Base-by-base conservation (phyloP, 1,140 invertebrate species). In the Cotesia glomerata region DNA sequence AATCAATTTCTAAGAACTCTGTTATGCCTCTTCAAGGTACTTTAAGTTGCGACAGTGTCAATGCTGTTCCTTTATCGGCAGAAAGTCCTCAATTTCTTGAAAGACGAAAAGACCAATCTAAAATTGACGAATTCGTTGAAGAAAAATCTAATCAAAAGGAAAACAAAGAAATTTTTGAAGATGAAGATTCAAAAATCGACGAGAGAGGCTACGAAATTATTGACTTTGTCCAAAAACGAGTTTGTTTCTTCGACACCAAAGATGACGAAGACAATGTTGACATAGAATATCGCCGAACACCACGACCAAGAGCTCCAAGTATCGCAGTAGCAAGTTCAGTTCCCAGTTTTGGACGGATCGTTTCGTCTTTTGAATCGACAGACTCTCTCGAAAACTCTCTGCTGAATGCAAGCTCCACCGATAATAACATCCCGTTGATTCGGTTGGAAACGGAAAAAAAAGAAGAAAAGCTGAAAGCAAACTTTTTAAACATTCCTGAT, bases 321-420 rank as follows among this genome's bases (percentile, higher is more conserved):
- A 72, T 78, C 51, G 69, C 64, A 5, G 71, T 71, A 1, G 71
- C 49, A 0, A 80, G 76, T 75, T 64, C 77, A 58, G 34, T 78
- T 5, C 68, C 74, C 5, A 80, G 72, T 64, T 79, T 76, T 51
- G 73, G 71, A 7, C 79, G 67, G 76, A 69, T 80, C 18, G 71
- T 78, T 51, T 73, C 72, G 26, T 76, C 78, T 7, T 39, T 76
- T 4, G 77, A 76, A 58, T 39, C 71, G 49, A 69, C 69, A 39
- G 69, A 75, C n/a, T 75, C 71, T 0, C n/a, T 49, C 0, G 71
- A 73, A 45, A 72, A 54, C 35, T 36, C 32, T 26, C 58, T 54
- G 9, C 69, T 58, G 16, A 69, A 58, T 51, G 65, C 51, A 18
- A 34, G 49, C 34, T 13, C 62, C 14, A 14, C 11, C 3, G 62